Evolutionary conservation across 2,888 invertebrate species (phyloP), one percentile per base, ranked within the genome.

Genomic region (Hypercompe scribonia): DNA sequence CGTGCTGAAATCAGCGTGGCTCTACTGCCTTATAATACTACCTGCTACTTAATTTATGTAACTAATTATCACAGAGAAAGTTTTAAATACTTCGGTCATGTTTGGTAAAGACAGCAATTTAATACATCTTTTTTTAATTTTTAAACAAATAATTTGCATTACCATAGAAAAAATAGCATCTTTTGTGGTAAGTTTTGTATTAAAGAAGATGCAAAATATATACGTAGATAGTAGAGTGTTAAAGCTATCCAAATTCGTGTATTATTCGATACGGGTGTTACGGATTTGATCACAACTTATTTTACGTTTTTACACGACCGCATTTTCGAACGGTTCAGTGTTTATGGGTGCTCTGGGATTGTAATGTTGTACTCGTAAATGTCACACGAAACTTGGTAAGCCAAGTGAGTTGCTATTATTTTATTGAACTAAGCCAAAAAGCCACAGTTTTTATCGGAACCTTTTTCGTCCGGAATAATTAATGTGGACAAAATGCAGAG

Each of bases 301-400:
- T 75, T 72, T 24, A 75, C 69, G 61, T 69, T 69, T 65, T 68
- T 65, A 46, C 66, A 64, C 34, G 34, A 54, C 61, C 65, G 58
- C 71, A 31, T 66, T 75, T 70, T 63, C 68, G 68, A 72, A 75
- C 72, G 63, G 65, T 69, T 34, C 65, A 36, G 69, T 75, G 75
- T 75, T 75, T 75, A 75, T 66, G 69, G 66, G 7, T 69, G 66
- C 72, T n/a, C 10, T 50, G 75, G 75, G 75, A 18, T 69, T 73
- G 66, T 69, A 70, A 50, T 67, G 68, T 70, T 68, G 65, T n/a
- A n/a, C 69, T 71, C 65, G 68, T 73, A 76, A 76, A 76, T 73
- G 76, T 71, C 76, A 71, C 69, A 46, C 65, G 36, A 34, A 61
- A 71, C 39, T 71, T 28, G 42, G 71, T 65, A 64, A 71, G 64